phyloP scores from a whole-genome alignment of 92 coral and sea anemone genomes.

The Ricordea florida region DNA sequence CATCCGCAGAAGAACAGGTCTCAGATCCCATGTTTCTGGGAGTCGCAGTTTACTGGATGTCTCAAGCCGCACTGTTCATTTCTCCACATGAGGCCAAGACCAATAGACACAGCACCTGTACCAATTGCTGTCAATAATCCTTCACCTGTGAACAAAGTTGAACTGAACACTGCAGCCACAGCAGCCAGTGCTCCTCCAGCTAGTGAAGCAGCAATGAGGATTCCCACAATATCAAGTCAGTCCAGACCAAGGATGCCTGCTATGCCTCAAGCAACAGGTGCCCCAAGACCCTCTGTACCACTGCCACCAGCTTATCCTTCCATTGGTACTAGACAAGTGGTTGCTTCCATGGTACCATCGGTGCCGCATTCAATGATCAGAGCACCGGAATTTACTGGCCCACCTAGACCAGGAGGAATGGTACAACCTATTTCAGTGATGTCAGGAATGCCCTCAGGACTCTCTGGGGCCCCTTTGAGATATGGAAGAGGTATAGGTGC shows the following conservation, averaged over 20 bases:
- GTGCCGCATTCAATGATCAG: constrained; percentile 14
- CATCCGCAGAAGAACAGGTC: constrained; percentile 61
- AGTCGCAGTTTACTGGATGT: constrained; percentile 78
- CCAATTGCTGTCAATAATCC: background rate
- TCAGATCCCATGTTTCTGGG: constrained; percentile 79
- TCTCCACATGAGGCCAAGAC: constrained; percentile 74
- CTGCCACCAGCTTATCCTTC: background rate
- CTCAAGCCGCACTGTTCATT: constrained; percentile 76
- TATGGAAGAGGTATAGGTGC: constrained; percentile 39
- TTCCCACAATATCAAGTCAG: constrained; percentile 29
- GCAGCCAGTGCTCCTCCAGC: background rate
- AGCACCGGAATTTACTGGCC: constrained; percentile 24
- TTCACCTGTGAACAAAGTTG: background rate
- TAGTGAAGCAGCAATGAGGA: constrained; percentile 13
- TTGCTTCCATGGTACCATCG: background rate
- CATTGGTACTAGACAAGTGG: background rate
- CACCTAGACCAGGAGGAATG: constrained; percentile 21
- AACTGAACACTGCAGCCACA: too few species aligned
- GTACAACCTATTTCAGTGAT: constrained; percentile 1
- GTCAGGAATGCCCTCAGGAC: background rate
- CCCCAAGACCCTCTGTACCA: constrained; percentile 12
- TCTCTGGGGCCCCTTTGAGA: constrained; percentile 31
- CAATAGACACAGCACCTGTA: background rate
- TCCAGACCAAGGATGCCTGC: constrained; percentile 40
- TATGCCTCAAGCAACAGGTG: constrained; percentile 30